Evolutionary conservation across 2,888 invertebrate genomes (phyloP), one percentile per base, ranked within the genome.

Genomic region (Cephus pulcher): DNA sequence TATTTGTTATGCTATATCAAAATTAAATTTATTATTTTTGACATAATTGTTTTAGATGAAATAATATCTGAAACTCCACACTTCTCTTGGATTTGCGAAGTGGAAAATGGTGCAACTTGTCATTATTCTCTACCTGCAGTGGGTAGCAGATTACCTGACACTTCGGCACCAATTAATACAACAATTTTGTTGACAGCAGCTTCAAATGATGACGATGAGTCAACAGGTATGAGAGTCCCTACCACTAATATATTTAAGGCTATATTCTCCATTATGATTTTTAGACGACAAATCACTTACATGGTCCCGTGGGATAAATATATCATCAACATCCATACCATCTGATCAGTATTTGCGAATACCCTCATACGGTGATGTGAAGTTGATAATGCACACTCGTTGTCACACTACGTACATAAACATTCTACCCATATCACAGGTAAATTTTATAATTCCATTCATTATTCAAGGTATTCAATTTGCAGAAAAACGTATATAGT

Each of bases 121-220:
- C 95, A 95, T 91, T 97, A 97, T 90, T 95, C 96, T 0, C 95
- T 96, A 84, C 96, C 97, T 3, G 92, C 93, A 70, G 89, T 95
- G 85, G 94, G 89, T 30, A 90, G 83, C 34, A 85, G 88, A 78
- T 78, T 91, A 76, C 91, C 91, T 3, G 91, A 91, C 77, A 82
- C 87, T 69, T 85, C 89, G 1, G 76, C 79, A 15, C 69, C 68
- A 73, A 74, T 33, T 37, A 78, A 75, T 6, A 80, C 84, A 12
- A 87, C 86, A 75, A 73, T 84, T 37, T 78, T 90, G 32, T 76
- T 90, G 23, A 84, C 91, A 75, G 86, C 89, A 23, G 84, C 87
- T 4, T 73, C 78, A 35, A 78, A 78, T 23, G 73, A 73, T 71
- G 73, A 40, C 34, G 37, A n/a, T 32, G 34, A 37, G 1, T 34